These are phyloP conservation scores for Cataglyphis cursor DNA, from an alignment of 2,888 invertebrate genomes.

Conservation along the genomic window DNA sequence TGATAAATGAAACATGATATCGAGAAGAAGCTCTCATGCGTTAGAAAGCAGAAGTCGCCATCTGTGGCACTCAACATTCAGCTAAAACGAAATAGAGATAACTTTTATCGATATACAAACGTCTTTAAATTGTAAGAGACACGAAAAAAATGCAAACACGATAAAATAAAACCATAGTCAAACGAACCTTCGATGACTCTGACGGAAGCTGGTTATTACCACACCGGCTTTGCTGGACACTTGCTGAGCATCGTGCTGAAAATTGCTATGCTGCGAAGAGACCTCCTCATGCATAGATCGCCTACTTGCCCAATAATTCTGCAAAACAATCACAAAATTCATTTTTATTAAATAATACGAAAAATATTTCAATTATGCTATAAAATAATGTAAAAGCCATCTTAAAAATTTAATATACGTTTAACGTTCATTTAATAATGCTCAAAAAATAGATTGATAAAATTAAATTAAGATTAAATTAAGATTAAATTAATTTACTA, in stretches of 20 bases:
- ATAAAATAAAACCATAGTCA: constrained; percentile 48
- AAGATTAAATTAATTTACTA: background rate
- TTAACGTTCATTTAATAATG: background rate
- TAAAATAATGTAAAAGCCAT: background rate
- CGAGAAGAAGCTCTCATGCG: constrained; percentile 74
- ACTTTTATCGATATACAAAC: constrained; percentile 49
- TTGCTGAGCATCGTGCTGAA: constrained; percentile 80
- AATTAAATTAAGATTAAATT: background rate
- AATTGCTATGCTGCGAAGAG: constrained; percentile 73
- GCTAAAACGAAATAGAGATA: constrained; percentile 75
- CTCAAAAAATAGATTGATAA: background rate
- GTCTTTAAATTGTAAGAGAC: constrained; percentile 11
- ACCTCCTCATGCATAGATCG: constrained; percentile 87
- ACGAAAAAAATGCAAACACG: constrained; percentile 24
- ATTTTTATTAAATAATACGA: background rate
- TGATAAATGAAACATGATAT: constrained; percentile 68
- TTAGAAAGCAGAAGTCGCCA: constrained; percentile 67
- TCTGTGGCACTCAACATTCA: constrained; percentile 72
- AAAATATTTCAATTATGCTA: background rate
- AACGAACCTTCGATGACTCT: constrained; percentile 94
- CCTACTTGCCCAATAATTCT: constrained; percentile 87
- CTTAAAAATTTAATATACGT: background rate
- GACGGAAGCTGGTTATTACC: constrained; percentile 95
- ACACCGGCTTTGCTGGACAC: constrained; percentile 92
- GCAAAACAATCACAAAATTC: constrained; percentile 61